Evolutionary conservation across 2,797 vertebrate species (phyloP), one percentile per base, ranked within the genome.

Genomic region (Poeciliopsis presidionis): DNA sequence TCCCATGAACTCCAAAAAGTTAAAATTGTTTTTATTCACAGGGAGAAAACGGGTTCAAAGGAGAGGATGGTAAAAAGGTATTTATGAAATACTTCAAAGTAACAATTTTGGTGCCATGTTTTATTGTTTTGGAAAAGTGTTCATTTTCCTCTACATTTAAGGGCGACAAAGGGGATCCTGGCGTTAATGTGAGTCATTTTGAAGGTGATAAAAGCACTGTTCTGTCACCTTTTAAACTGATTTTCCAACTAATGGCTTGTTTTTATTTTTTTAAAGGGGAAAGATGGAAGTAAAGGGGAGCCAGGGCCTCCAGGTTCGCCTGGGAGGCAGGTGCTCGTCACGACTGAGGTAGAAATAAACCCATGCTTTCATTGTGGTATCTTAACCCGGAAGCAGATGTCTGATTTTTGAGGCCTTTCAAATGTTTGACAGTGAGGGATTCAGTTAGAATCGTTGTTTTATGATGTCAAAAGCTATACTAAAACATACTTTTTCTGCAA

Each of bases 301-400:
- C 83, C 84, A 18, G 96, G 96, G 70, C 78, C 91, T 79, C 96
- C 96, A 72, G 96, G 96, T 57, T 87, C 93, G 47, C 96, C 96
- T 61, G 95, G 96, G 9, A 88, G 78, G 36, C 94, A 95, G 36
- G 84, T 95, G 73, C 87, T 95, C 2, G 86, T 95, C 77, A 94
- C 93, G 13, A 16, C 94, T 43, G 94, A 96, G 91, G 96, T 96
- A 93, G 84, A 87, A 63, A 78, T 33, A 61, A 74, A 39, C 4
- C 18, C 14, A 3, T 69, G 14, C 22, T 51, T 69, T 71, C 4
- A 71, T 46, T 28, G 5, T 46, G 13, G n/a, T 43, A 6, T 25
- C 39, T 69, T 69, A 69, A 43, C 41, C 53, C 3, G 2, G 8
- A 74, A 59, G 18, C 12, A 30, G 12, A 73, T 57, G 45, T 63